Evolutionary conservation across 2,797 vertebrate genomes (phyloP), one percentile per base, ranked within the genome.

Genomic region (Poeciliopsis paucimaculata): DNA sequence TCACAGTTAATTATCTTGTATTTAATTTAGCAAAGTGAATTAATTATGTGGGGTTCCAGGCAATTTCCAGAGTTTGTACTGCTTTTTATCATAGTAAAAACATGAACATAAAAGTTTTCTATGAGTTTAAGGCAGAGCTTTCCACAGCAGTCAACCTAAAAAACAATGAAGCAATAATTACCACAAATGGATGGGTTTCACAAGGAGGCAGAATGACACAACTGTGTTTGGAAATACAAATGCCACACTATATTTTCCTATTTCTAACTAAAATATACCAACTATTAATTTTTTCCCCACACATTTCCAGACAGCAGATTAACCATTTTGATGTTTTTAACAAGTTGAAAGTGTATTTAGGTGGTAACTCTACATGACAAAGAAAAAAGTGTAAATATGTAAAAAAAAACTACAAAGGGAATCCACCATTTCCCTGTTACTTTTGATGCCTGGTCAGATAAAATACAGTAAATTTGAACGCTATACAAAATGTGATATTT

Each of bases 1-100:
- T 68, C 39, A 68, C 39, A 70, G 36, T 31, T 64, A 64, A 64
- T 20, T 68, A 68, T 68, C 36, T 41, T 68, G 64, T 26, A 68
- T 41, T 68, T 26, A 68, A 41, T 41, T 11, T 31, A 62, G 31
- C 57, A 68, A 68, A 68, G 64, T 68, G 36, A 36, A 66, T 36
- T 36, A 66, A 62, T 62, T 62, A 62, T 34, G 28, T 31, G 15
- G 13, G 57, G 28, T 60, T 60, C 62, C 62, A 64, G 62, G 36
- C 20, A 20, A 39, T 39, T 66, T 66, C 62, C 34, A 66, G 34
- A 66, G 62, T 39, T 66, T 11, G 16, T 8, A 8, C 62, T 20
- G 18, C 20, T 68, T 68, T 41, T 68, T 41, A 41, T 41, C 36
- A 5, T 23, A 68, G 23, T 41, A 41, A 68, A 68, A 68, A 39